Percentiles rank a stretch among this genome's conserved stretches.
Evolutionary conservation across 35 echinoderm and acorn worm genomes (phyloP).

Genomic region (Apostichopus parvimensis): DNA sequence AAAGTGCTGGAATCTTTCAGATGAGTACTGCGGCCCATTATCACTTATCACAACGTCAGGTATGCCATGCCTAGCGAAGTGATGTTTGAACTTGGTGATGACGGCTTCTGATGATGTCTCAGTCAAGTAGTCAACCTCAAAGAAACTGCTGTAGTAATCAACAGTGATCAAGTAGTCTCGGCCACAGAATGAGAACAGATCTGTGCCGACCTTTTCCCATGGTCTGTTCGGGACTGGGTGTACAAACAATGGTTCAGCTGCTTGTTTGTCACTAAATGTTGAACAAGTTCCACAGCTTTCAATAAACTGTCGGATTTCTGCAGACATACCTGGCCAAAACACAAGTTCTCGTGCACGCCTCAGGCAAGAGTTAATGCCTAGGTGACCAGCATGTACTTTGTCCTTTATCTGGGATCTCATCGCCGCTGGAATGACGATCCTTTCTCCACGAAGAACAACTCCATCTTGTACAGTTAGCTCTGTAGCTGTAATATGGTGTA

Average conservation of each 20-base stretch:
- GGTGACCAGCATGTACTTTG: slow-evolving; percentile 57
- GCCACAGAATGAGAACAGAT: slow-evolving; percentile 26
- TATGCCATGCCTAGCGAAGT: not conserved
- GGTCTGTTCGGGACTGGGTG: slow-evolving; percentile 11
- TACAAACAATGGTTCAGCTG: slow-evolving; percentile 7
- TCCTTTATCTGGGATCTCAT: slow-evolving; percentile 55
- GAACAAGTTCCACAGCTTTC: slow-evolving; percentile 66
- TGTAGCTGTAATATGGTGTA: slow-evolving; percentile 60
- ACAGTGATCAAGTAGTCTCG: slow-evolving; percentile 38
- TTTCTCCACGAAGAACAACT: slow-evolving; percentile 44
- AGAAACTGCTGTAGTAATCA: slow-evolving; percentile 36
- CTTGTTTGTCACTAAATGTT: slow-evolving; percentile 26
- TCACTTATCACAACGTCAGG: not conserved
- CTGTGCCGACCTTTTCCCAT: slow-evolving; percentile 36
- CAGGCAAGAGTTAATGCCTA: slow-evolving; percentile 66
- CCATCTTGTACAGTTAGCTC: slow-evolving; percentile 42
- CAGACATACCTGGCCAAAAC: slow-evolving; percentile 72
- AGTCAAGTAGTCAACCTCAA: slow-evolving; percentile 39
- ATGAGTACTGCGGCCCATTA: not conserved
- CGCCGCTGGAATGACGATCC: slow-evolving; percentile 16
- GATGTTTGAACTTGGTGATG: not conserved
- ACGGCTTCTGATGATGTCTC: slow-evolving; percentile 28
- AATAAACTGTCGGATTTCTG: slow-evolving; percentile 62
- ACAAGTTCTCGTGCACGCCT: slow-evolving; percentile 62
- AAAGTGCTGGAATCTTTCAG: not conserved